Percentiles rank a stretch among this genome's conserved stretches.
phyloP scores from a whole-genome alignment of 2,888 invertebrate species.

The Iselma pallidipennis region DNA sequence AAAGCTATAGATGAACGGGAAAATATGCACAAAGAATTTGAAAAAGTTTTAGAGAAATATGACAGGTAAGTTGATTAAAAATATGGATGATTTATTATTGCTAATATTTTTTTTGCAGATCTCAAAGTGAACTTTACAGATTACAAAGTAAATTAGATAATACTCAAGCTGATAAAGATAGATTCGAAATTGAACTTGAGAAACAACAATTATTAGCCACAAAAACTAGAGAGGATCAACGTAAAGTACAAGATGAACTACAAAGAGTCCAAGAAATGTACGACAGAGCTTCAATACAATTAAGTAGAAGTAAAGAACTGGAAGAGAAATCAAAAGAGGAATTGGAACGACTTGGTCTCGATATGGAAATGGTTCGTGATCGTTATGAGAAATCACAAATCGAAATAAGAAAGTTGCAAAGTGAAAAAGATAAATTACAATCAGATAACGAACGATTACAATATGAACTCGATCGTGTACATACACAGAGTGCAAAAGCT shows the following conservation, averaged over 20 bases:
- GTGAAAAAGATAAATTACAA: slow-evolving; percentile 82
- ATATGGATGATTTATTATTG: neutral
- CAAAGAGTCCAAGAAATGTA: slow-evolving; percentile 86
- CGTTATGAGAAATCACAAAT: slow-evolving; percentile 87
- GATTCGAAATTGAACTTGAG: slow-evolving; percentile 82
- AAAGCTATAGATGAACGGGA: slow-evolving; percentile 89
- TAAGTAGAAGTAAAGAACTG: slow-evolving; percentile 83
- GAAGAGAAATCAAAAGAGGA: slow-evolving; percentile 91
- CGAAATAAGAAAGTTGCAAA: slow-evolving; percentile 79
- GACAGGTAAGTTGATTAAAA: slow-evolving; percentile 67
- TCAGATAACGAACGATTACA: slow-evolving; percentile 83
- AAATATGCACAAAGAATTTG: slow-evolving; percentile 85
- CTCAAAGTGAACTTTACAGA: slow-evolving; percentile 87
- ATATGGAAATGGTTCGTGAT: slow-evolving; percentile 85
- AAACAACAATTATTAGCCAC: slow-evolving; percentile 78
- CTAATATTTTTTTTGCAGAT: slow-evolving; percentile 60
- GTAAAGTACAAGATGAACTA: slow-evolving; percentile 85
- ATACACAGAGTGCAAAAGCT: slow-evolving; percentile 83
- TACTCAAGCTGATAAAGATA: slow-evolving; percentile 84
- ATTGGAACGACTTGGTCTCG: slow-evolving; percentile 74
- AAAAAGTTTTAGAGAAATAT: slow-evolving; percentile 90
- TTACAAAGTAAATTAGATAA: slow-evolving; percentile 87
- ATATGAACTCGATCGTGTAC: slow-evolving; percentile 84
- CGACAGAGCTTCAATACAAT: slow-evolving; percentile 82
- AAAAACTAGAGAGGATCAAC: slow-evolving; percentile 82